Base-by-base conservation (phyloP, 1,140 invertebrate species). In the Bombus waltoni region DNA sequence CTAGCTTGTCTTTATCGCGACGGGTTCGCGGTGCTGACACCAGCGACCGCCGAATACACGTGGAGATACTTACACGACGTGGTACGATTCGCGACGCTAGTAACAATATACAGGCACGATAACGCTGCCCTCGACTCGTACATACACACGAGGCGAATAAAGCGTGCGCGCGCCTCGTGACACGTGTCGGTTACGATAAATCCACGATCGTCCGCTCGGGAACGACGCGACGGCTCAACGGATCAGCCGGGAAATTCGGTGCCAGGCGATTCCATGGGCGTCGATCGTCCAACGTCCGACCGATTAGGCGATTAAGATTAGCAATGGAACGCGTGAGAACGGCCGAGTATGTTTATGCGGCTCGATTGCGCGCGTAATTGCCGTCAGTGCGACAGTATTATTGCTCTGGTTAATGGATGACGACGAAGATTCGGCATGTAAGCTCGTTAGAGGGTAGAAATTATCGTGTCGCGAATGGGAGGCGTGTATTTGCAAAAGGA, bases 71-170 rank as follows among this genome's bases (percentile, higher is more conserved):
- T 32, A 83, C 53, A 57, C 65, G 66, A 66, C 44, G 73, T 70
- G 87, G 83, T 82, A 73, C 83, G 89, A 88, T 84, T 71, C 87
- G 87, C 86, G 65, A 88, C 53, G 89, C 66, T 62, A 76, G 87
- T 90, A 90, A 91, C 87, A 91, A 90, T 90, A 90, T 81, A 76
- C 88, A 35, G 66, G 22, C 42, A 53, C 57, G 84, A 90, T 90
- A 90, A 91, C 77, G 76, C 75, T 65, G 38, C 13, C 72, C 25
- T n/a, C 57, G 86, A 73, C 28, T 47, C 59, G 25, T 28, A 62
- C 59, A 68, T 73, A 71, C 77, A 71, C 80, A 59, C 68, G 38
- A 38, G 28, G 47, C 35, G 71, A 44, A 59, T 59, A 62, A 62
- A 83, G 74, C 76, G 66, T 81, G 79, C 88, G 59, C 44, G 66